Base-by-base conservation (phyloP, 1,140 invertebrate species). In the Hyposmocoma kahamanoa region DNA sequence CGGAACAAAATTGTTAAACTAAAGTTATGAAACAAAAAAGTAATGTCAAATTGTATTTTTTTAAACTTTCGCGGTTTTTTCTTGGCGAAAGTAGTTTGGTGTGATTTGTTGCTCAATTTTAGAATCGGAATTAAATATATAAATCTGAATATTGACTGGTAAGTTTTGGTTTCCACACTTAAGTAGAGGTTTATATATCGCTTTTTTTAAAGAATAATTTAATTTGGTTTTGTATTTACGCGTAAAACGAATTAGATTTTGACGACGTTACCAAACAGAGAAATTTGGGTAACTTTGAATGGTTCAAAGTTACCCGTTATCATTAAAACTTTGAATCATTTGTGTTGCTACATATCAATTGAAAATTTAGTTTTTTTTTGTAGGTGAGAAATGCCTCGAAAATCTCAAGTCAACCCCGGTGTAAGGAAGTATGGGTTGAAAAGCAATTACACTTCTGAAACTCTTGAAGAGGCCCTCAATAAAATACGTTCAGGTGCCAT, bases 261-360 rank as follows among this genome's bases (percentile, higher is more conserved):
- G n/a, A n/a, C n/a, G n/a, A n/a, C n/a, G n/a, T n/a, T n/a, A n/a
- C n/a, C n/a, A n/a, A n/a, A n/a, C n/a, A n/a, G n/a, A n/a, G n/a
- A n/a, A n/a, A n/a, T n/a, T n/a, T n/a, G n/a, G n/a, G n/a, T n/a
- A 36, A 36, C 34, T 9, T 36, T 36, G 34, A 36, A 36, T 17
- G 34, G 15, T 36, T 36, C 34, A 36, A 36, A 36, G 34, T 36
- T 28, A 28, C 24, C 24, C 24, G 11, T 28, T 6, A 6, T 11
- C 5, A 6, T 6, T 6, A 28, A 28, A 28, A 28, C 11, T 6
- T 28, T 28, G 24, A 6, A 6, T 28, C 11, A 11, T 6, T 19
- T 13, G 18, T 17, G 2, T 5, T 44, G 4, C n/a, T 28, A 28
- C 21, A 21, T 46, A 21, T 36, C 5, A 24, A 17, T 47, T 9